Conservation (phyloP, 2,797 vertebrate species). For the Coregonus sp. region DNA sequence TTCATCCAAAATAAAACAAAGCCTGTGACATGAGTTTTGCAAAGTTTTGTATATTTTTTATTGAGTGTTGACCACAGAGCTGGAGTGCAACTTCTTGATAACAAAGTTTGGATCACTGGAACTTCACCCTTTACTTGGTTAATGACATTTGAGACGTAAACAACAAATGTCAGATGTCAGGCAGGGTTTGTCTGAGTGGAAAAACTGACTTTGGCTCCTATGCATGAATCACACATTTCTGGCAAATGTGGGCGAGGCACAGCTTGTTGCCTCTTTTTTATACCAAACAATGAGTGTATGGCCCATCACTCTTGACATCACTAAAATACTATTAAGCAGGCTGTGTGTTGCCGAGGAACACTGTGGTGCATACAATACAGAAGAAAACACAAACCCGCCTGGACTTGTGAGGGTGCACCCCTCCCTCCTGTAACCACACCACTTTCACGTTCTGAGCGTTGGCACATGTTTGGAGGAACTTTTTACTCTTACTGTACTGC, state of each 20-base stretch:
- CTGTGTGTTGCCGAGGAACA: constrained; percentile 46
- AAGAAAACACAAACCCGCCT: constrained; percentile 53
- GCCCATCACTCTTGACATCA: constrained; percentile 57
- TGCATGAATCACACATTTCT: constrained; percentile 66
- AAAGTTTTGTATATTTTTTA: neutral
- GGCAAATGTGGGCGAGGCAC: constrained; percentile 62
- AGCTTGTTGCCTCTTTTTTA: constrained; percentile 24
- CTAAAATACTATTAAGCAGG: constrained; percentile 59
- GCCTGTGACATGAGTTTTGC: neutral
- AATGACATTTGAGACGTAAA: constrained; percentile 21
- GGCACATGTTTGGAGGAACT: constrained; percentile 29
- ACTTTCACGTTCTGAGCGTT: constrained; percentile 10
- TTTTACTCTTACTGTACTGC: neutral
- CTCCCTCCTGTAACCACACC: constrained; percentile 12
- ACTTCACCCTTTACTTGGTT: neutral
- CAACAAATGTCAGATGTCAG: neutral
- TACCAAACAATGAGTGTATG: constrained; percentile 37
- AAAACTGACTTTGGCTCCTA: constrained; percentile 23
- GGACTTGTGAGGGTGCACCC: constrained; percentile 55
- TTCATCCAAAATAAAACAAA: neutral
- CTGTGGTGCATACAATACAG: constrained; percentile 20
- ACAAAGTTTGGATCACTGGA: neutral
- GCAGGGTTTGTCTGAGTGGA: neutral
- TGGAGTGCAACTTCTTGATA: neutral
- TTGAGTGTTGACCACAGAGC: neutral